Percentiles rank a stretch among this genome's conserved stretches.
Evolutionary conservation across 2,113 vertebrate genomes (phyloP).

Genomic region (Anarhynchus alexandrinus): DNA sequence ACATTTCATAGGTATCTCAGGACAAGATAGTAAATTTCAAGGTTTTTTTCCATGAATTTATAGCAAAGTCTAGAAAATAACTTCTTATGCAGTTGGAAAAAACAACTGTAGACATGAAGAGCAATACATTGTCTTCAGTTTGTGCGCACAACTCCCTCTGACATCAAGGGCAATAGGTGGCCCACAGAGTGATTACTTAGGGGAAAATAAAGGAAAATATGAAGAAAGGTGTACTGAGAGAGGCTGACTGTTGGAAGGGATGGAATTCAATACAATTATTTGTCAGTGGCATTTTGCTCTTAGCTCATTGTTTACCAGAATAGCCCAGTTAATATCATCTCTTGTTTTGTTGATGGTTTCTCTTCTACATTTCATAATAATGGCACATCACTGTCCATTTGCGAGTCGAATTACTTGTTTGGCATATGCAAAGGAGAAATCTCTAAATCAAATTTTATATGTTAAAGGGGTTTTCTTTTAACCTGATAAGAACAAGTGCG

Average conservation of each 20-base stretch:
- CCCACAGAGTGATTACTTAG: not conserved
- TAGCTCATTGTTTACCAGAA: not conserved
- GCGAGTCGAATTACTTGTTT: not conserved
- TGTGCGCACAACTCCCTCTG: not conserved
- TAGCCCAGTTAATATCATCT: not conserved
- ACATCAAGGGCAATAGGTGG: not conserved
- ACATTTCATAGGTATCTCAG: slow-evolving; percentile 50
- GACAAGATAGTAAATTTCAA: slow-evolving; percentile 52
- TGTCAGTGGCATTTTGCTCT: not conserved
- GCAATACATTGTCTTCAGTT: not conserved
- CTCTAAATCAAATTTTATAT: not conserved
- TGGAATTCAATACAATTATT: not conserved
- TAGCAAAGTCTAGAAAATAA: not conserved
- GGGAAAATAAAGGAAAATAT: not conserved
- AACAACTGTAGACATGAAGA: not conserved
- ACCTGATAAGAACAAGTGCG: not conserved
- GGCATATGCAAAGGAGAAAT: not conserved
- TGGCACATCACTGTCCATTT: not conserved
- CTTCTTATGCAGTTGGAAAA: not conserved
- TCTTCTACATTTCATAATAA: not conserved
- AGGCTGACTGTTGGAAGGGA: not conserved
- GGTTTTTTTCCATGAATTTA: not conserved
- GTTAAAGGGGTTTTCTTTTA: not conserved
- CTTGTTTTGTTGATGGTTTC: not conserved
- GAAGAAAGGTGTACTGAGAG: not conserved